Percentiles rank a stretch among this genome's conserved stretches.
phyloP scores from a whole-genome alignment of 1,140 invertebrate genomes.

The Drosophila tani region DNA sequence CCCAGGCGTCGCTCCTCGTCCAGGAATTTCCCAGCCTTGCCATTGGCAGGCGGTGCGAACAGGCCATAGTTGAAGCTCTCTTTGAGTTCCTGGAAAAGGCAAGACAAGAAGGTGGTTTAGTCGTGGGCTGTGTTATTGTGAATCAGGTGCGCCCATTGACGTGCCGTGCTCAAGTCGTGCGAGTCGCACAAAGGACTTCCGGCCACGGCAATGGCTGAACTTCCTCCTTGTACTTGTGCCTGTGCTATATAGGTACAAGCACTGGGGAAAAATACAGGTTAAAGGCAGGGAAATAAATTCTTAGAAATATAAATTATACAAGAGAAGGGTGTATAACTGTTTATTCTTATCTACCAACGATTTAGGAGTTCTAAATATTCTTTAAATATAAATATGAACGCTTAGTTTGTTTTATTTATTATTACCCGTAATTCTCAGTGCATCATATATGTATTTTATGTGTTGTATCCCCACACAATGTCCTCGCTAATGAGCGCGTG shows the following conservation, averaged over 20 bases:
- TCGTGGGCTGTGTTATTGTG: conserved; percentile 17
- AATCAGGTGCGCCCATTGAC: conserved; percentile 67
- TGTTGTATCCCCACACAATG: conserved; percentile 44
- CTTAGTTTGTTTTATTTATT: no score
- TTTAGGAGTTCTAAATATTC: no score
- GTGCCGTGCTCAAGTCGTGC: conserved; percentile 78
- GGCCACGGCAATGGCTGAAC: conserved; percentile 22
- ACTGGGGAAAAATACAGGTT: background rate
- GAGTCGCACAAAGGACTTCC: conserved; percentile 57
- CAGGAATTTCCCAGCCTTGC: conserved; percentile 98
- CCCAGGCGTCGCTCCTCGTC: conserved; percentile 98
- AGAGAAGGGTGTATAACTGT: fast-evolving
- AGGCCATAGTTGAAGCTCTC: conserved; percentile 99
- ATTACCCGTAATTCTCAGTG: background rate
- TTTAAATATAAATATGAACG: background rate
- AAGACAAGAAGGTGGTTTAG: conserved; percentile 12
- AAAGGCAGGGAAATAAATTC: background rate
- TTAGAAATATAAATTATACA: no score
- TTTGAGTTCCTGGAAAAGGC: conserved; percentile 94
- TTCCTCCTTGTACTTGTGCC: conserved; percentile 17
- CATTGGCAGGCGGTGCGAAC: conserved; percentile 97
- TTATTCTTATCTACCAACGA: fast-evolving
- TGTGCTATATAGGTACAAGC: background rate
- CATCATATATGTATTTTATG: background rate
- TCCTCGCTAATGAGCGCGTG: conserved; percentile 70